Evolutionary conservation across 2,797 vertebrate species (phyloP), one percentile per base, ranked within the genome.

Genomic region (Tympanoctomys barrerae): DNA sequence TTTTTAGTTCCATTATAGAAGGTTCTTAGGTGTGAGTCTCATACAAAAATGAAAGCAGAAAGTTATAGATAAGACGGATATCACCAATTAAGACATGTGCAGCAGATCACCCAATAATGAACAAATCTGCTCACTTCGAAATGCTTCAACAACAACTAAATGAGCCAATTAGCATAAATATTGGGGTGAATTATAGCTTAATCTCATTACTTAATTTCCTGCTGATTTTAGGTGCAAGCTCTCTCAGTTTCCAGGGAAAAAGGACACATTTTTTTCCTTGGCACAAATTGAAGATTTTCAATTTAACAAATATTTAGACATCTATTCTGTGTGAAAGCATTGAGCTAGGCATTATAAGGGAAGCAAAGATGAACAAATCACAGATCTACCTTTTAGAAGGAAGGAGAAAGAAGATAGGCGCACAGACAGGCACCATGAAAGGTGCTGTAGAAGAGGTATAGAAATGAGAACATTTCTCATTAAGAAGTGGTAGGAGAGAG

Each of bases 201-300:
- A 64, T 57, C 11, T 39, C 52, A 79, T 83, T 82, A 54, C 0
- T 46, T 92, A 89, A 73, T 92, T 85, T 83, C 28, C 42, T 59
- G 26, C 11, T 83, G 49, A 59, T 52, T 12, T 75, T 78, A 92
- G 39, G 6, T 64, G 71, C 12, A 31, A 22, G 8, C 42, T 57
- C 5, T 11, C 18, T 78, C 73, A 82, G 6, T 92, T 90, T 95
- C 71, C 54, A 66, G 22, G 31, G 22, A 81, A 31, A 81, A 83
- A 78, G 7, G 8, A 7, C 19, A 84, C 4, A 21, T 36, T 52
- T 77, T 84, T 93, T 84, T 93, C 75, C 42, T 68, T 89, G 80
- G 4, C 10, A 92, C 33, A 95, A 61, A 68, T 59, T 70, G 16
- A 18, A 75, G 49, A 91, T 87, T 93, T 96, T 93, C 59, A 87